phyloP scores from a whole-genome alignment of 2,888 invertebrate species.

The Hetaerina titia region DNA sequence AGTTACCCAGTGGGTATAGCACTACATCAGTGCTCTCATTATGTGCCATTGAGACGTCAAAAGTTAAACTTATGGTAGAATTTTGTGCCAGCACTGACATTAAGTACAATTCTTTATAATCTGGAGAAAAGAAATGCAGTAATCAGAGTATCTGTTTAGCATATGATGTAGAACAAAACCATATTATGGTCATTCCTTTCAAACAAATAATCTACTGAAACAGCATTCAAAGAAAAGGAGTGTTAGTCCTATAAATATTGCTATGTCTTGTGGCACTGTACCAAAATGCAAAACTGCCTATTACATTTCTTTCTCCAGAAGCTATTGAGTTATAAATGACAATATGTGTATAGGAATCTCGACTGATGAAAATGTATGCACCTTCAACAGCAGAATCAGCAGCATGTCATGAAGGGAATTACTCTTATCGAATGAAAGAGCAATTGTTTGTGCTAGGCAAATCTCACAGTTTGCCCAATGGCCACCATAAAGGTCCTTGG shows the following conservation, averaged over 20 bases:
- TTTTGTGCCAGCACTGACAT: background rate
- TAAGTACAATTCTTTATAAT: background rate
- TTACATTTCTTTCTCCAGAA: background rate
- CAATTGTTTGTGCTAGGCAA: background rate
- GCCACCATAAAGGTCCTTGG: background rate
- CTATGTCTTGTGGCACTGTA: background rate
- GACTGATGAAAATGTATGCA: background rate
- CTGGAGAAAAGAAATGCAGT: background rate
- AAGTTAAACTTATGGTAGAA: background rate
- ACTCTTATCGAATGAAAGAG: background rate
- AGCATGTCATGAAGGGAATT: background rate
- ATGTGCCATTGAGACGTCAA: background rate
- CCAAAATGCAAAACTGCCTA: background rate
- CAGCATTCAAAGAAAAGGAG: background rate
- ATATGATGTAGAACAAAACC: background rate
- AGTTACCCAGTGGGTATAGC: background rate
- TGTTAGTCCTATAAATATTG: background rate
- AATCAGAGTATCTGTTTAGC: background rate
- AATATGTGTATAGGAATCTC: background rate
- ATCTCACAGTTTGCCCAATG: background rate
- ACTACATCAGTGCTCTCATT: background rate
- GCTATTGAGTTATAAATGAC: background rate
- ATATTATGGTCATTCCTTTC: background rate
- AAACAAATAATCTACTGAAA: background rate
- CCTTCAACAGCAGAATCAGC: background rate